Evolutionary conservation across 2,113 vertebrate species (phyloP).

Genomic region (Zosterops japonicus): DNA sequence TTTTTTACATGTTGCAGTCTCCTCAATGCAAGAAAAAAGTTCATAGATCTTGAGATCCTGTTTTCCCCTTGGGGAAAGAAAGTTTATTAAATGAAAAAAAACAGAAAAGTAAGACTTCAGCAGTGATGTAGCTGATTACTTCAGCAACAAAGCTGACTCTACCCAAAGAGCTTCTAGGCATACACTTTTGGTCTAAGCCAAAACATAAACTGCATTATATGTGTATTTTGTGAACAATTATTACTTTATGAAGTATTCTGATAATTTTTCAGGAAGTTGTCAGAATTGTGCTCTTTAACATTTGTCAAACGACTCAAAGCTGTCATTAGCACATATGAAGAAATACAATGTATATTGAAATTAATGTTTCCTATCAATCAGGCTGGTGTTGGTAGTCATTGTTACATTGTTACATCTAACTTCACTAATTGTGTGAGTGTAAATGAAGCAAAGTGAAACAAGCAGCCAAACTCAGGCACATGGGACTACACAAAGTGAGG

Average conservation of each 20-base stretch:
- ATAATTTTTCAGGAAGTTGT: background rate
- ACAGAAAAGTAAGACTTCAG: background rate
- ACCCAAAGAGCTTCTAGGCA: background rate
- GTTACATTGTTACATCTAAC: background rate
- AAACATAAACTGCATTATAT: background rate
- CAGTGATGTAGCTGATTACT: background rate
- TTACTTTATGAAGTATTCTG: background rate
- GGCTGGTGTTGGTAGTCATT: background rate
- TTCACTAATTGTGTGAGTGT: background rate
- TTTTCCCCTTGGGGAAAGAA: background rate
- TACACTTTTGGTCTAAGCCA: background rate
- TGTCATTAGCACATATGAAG: background rate
- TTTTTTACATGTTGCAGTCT: background rate
- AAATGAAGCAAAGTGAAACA: background rate
- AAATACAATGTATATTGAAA: background rate
- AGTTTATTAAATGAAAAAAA: background rate
- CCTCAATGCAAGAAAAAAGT: background rate
- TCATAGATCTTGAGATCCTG: background rate
- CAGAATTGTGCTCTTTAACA: background rate
- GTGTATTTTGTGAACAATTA: background rate
- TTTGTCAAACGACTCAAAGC: background rate
- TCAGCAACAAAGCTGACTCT: background rate
- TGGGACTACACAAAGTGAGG: background rate
- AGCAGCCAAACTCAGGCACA: background rate
- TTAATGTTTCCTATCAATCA: background rate